These are phyloP conservation scores for Mormyrus hasselquistii DNA, from an alignment of 2,797 vertebrate species.

Conservation along the genomic window DNA sequence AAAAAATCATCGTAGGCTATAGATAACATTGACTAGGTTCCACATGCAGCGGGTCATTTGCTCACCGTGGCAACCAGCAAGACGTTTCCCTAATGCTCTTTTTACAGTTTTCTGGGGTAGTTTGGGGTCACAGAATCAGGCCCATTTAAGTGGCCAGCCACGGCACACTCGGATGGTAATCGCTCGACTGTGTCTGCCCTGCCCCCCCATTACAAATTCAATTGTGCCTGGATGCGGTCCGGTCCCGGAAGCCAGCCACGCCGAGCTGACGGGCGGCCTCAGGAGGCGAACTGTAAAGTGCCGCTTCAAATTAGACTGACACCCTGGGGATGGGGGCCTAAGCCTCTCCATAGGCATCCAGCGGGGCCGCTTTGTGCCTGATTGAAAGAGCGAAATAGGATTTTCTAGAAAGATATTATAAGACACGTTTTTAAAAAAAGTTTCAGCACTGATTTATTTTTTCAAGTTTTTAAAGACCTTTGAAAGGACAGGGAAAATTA, in stretches of 20 bases:
- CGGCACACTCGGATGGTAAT: background rate
- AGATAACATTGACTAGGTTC: background rate
- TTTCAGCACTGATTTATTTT: background rate
- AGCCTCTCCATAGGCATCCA: background rate
- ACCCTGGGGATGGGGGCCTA: background rate
- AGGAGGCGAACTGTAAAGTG: background rate
- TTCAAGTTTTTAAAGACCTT: background rate
- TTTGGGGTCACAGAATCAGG: background rate
- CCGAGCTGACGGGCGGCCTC: background rate
- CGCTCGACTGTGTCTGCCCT: background rate
- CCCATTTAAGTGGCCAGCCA: background rate
- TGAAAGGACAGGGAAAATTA: background rate
- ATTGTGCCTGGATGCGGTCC: background rate
- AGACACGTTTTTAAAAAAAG: background rate
- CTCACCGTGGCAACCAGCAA: background rate
- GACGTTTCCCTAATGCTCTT: background rate
- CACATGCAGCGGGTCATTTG: background rate
- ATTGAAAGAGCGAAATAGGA: background rate
- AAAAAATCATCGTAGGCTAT: background rate
- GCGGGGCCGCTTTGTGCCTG: background rate
- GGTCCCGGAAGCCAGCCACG: background rate
- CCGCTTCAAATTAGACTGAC: constrained; percentile 7
- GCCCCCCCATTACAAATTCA: background rate
- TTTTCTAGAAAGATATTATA: background rate
- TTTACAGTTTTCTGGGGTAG: background rate